Conservation (phyloP, 2,797 vertebrate genomes). For the Leuciscus waleckii region DNA sequence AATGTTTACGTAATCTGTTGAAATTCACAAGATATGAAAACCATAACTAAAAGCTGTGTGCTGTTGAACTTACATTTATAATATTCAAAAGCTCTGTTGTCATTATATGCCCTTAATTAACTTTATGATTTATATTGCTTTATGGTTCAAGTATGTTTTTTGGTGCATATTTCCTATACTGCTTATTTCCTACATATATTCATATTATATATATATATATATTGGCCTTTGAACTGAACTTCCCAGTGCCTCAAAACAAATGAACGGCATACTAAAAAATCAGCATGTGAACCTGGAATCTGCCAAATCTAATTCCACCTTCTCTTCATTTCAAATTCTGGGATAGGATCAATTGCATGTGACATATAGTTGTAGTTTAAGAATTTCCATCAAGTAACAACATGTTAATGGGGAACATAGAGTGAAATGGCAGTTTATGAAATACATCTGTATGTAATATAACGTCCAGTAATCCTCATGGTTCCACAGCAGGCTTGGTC, state of each 20-base stretch:
- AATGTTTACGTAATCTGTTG: background rate
- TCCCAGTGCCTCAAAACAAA: too few species aligned
- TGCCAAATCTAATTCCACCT: background rate
- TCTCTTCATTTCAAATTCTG: background rate
- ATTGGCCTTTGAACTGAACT: background rate
- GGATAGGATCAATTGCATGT: background rate
- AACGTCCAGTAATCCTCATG: conserved; percentile 41
- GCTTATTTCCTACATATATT: background rate
- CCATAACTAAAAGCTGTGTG: background rate
- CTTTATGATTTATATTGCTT: background rate
- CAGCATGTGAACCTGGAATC: background rate
- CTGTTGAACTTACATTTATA: background rate
- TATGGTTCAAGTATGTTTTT: background rate
- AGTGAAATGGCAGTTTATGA: background rate
- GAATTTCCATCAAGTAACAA: background rate
- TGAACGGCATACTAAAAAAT: background rate
- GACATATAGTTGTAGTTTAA: background rate
- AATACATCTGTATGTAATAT: conserved; percentile 19
- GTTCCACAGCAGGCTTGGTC: conserved; percentile 79
- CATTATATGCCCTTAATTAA: background rate
- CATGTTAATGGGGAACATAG: background rate
- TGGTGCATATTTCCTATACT: background rate
- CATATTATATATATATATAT: too few species aligned
- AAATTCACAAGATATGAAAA: background rate
- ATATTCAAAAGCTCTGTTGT: background rate